These are phyloP conservation scores for Alsophila aescularia DNA, from an alignment of 2,888 invertebrate genomes.

Conservation along the genomic window DNA sequence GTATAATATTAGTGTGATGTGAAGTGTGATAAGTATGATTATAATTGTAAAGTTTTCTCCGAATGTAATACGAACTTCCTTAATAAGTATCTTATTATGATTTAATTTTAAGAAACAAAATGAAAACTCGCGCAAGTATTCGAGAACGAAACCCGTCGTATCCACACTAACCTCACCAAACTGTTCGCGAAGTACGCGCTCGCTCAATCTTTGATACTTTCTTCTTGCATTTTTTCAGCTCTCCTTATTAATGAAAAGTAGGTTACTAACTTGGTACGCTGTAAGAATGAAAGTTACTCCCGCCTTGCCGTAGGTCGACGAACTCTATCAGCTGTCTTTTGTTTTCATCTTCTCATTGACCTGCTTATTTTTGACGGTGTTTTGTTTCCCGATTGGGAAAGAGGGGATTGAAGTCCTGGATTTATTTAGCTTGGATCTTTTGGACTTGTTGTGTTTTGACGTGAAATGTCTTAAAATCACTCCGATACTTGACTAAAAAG, in stretches of 20 bases:
- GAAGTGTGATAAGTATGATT: no score
- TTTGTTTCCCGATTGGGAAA: conserved; percentile 21
- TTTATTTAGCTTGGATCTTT: neutral
- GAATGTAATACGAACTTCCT: no score
- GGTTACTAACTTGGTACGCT: conserved; percentile 83
- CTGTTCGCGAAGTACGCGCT: conserved; percentile 77
- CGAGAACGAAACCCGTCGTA: conserved; percentile 26
- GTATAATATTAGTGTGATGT: no score
- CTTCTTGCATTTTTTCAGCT: conserved; percentile 84
- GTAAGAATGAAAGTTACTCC: conserved; percentile 84
- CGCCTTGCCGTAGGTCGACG: conserved; percentile 82
- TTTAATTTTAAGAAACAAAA: no score
- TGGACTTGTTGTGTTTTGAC: no score
- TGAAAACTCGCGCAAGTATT: neutral
- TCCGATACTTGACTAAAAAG: no score
- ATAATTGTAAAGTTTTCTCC: no score
- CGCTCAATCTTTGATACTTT: conserved; percentile 85
- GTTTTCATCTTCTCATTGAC: conserved; percentile 68
- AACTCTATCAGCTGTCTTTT: conserved; percentile 79
- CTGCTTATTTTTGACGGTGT: conserved; percentile 25
- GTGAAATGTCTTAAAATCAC: no score
- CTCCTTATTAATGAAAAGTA: conserved; percentile 85
- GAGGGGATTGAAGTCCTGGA: neutral
- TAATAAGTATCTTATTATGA: no score
- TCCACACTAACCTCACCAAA: conserved; percentile 57